Evolutionary conservation across 2,888 invertebrate species (phyloP), one percentile per base, ranked within the genome.

Genomic region (Notodonta ziczac): DNA sequence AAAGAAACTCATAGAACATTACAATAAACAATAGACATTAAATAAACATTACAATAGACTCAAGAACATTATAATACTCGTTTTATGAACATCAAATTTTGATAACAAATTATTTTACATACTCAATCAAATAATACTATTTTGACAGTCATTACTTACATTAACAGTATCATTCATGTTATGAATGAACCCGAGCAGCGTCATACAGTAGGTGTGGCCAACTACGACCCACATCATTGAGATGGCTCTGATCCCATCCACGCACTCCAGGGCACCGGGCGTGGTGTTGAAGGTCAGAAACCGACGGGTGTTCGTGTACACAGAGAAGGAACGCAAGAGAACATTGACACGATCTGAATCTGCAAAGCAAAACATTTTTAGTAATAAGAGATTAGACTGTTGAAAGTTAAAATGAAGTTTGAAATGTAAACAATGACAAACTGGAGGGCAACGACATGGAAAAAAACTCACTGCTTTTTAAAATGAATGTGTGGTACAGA

Each of bases 211-310:
- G 5, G 84, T 84, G 60, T 94, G 94, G 0, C 90, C 91, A 0
- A 89, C 73, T 1, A 94, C 77, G 24, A 94, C 87, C 94, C 94
- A 94, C 66, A 91, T 66, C 88, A 93, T 91, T 40, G 91, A 91
- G 13, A 94, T 79, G 2, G 87, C 80, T 66, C 91, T 78, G 48
- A 94, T 84, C 4, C 94, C 94, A 61, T 92, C 88, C 5, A 94
- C 74, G 69, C 94, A 94, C 55, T 88, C 84, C 42, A 94, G 65
- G 0, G 90, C 78, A 2, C 84, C 86, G 6, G 85, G 77, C 0
- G 54, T 46, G 1, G 80, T 72, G 46, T 80, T 84, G 66, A 89
- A 87, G 0, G 80, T 78, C 7, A 93, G 72, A 55, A 93, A 78
- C 2, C 89, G 85, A 5, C 80, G 78, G 0, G 88, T 88, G 69